phyloP scores from a whole-genome alignment of 2,797 vertebrate genomes.

The Bucorvus abyssinicus region DNA sequence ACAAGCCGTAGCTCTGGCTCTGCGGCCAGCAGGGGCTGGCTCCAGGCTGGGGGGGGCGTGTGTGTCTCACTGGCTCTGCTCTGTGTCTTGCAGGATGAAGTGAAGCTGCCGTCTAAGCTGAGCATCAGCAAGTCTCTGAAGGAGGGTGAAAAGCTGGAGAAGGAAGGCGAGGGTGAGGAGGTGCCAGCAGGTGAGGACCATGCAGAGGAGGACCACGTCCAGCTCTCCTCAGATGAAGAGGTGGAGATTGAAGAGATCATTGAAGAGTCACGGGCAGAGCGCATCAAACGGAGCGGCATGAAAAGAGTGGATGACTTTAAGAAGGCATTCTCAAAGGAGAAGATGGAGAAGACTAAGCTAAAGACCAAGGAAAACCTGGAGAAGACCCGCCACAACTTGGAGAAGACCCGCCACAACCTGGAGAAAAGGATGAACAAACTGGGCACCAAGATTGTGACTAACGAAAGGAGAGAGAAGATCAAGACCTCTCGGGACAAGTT shows the following conservation, averaged over 20 bases:
- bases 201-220: conserved; percentile 76
- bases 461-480: conserved; percentile 89
- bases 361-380: conserved; percentile 93
- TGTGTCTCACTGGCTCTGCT: conserved; percentile 43
- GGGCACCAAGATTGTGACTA: conserved; percentile 88
- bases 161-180: conserved; percentile 82
- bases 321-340: conserved; percentile 96
- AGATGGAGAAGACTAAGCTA: conserved; percentile 93
- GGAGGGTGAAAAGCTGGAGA: conserved; percentile 73
- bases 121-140: conserved; percentile 88
- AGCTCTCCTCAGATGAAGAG: conserved; percentile 90
- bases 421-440: conserved; percentile 95
- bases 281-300: conserved; percentile 89
- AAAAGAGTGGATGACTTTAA: conserved; percentile 93
- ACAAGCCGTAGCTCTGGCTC: neutral
- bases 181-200: conserved; percentile 80
- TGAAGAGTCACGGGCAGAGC: conserved; percentile 91
- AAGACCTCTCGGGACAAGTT: conserved; percentile 90
- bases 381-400: conserved; percentile 93
- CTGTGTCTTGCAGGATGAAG: conserved; percentile 84
- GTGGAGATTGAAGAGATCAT: conserved; percentile 95
- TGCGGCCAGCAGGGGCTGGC: neutral
- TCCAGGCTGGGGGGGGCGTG: neutral
- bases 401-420: conserved; percentile 92
- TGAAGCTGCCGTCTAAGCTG: conserved; percentile 89